These are phyloP conservation scores for Gymnopithys bicolor DNA, from an alignment of 2,797 vertebrate genomes.

Conservation along the genomic window DNA sequence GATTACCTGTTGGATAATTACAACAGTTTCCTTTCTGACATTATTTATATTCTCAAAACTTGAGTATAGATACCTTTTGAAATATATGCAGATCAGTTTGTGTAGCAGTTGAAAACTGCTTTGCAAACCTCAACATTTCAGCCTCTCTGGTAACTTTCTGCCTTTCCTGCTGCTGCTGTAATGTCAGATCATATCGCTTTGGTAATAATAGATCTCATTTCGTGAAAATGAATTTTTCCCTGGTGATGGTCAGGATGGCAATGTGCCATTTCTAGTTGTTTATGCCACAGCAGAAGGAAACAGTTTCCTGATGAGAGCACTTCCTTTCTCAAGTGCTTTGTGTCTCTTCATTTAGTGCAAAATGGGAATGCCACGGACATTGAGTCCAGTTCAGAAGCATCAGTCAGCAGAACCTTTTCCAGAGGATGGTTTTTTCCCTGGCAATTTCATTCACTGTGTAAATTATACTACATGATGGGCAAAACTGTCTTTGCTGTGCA, in stretches of 20 bases:
- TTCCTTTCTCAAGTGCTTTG: slow-evolving; percentile 2
- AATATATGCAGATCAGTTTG: not conserved
- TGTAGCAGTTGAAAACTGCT: not conserved
- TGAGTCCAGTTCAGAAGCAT: not conserved
- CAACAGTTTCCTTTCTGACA: not conserved
- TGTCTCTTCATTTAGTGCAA: slow-evolving; percentile 18
- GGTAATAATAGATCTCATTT: not conserved
- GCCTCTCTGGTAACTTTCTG: not conserved
- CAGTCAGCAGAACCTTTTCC: not conserved
- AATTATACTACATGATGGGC: not conserved
- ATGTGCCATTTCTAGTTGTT: not conserved
- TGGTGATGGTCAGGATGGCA: not conserved
- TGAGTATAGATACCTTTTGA: not conserved
- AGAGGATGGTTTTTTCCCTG: not conserved
- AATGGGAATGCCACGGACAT: not conserved
- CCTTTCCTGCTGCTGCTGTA: not conserved
- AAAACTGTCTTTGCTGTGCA: not conserved
- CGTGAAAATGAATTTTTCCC: not conserved
- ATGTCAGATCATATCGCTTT: not conserved
- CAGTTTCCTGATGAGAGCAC: slow-evolving; percentile 24
- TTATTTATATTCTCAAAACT: not conserved
- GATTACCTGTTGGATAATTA: not conserved
- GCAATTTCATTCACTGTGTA: not conserved
- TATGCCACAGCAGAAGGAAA: not conserved
- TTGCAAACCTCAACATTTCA: not conserved